Conservation (phyloP, 2,113 vertebrate genomes). For the Hydropotes inermis region DNA sequence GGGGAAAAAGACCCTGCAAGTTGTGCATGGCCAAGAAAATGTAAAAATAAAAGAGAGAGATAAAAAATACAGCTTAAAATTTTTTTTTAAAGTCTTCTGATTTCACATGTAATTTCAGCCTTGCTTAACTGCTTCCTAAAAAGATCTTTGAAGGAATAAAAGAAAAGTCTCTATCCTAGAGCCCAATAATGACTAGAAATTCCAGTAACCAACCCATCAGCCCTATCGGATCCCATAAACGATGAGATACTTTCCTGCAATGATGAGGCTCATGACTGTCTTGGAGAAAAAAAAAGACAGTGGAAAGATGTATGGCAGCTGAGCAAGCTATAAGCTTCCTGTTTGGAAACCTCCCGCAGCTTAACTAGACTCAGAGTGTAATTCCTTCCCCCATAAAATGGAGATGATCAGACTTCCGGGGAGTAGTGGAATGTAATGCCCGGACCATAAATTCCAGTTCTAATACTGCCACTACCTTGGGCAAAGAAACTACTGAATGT, state of each 20-base stretch:
- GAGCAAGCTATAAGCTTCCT: neutral
- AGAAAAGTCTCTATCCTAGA: neutral
- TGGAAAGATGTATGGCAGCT: neutral
- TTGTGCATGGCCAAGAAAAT: neutral
- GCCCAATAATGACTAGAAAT: neutral
- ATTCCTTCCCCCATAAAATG: neutral
- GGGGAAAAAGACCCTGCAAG: neutral
- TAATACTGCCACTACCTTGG: neutral
- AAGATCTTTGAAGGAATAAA: neutral
- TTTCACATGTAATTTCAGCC: neutral
- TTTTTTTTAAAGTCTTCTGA: neutral
- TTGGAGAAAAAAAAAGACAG: neutral
- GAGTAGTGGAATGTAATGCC: neutral
- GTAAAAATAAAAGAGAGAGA: neutral
- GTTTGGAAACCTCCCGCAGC: neutral
- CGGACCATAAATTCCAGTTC: neutral
- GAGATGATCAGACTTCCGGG: neutral
- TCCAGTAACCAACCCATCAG: neutral
- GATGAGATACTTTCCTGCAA: neutral
- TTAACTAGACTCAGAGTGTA: neutral
- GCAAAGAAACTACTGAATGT: neutral
- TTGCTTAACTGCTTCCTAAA: neutral
- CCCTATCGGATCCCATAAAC: neutral
- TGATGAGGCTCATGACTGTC: neutral
- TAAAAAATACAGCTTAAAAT: neutral